Evolutionary conservation across 1,140 invertebrate genomes (phyloP).

Genomic region (Subanguina moxae): DNA sequence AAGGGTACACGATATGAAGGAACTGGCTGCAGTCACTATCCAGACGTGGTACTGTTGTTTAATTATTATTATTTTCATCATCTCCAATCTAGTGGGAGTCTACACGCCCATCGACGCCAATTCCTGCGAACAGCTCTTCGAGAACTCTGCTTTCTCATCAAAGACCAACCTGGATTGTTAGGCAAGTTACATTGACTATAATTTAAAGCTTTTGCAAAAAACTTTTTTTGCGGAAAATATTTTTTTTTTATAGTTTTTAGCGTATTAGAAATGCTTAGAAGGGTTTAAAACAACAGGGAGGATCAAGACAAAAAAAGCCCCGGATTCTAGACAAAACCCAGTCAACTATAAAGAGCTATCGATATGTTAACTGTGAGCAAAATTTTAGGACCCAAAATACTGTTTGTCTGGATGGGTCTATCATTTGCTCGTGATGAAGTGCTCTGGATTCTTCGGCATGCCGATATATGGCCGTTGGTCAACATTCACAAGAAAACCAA

Average conservation of each 20-base stretch:
- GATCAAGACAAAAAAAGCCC: too few species aligned
- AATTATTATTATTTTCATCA: not conserved
- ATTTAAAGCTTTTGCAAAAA: too few species aligned
- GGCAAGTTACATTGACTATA: too few species aligned
- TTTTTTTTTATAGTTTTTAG: too few species aligned
- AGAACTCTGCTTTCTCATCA: conserved; percentile 87
- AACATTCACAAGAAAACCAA: conserved; percentile 69
- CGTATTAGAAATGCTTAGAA: too few species aligned
- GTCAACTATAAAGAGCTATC: too few species aligned
- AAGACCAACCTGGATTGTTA: conserved; percentile 92
- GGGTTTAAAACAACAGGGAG: too few species aligned
- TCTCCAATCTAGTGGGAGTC: conserved; percentile 27
- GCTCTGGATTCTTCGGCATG: conserved; percentile 88
- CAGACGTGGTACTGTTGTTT: conserved; percentile 33
- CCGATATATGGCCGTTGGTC: conserved; percentile 78
- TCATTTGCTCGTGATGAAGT: conserved; percentile 93
- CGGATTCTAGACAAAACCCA: too few species aligned
- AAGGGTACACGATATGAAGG: conserved; percentile 49
- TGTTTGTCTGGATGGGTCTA: conserved; percentile 90
- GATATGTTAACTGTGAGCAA: too few species aligned
- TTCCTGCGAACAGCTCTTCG: conserved; percentile 90
- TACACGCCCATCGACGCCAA: conserved; percentile 81
- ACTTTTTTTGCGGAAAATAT: too few species aligned
- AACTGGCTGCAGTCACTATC: conserved; percentile 31
- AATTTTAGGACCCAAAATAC: conserved; percentile 67